phyloP scores from a whole-genome alignment of 1,140 invertebrate species.

The Drosophila pseudoobscura region DNA sequence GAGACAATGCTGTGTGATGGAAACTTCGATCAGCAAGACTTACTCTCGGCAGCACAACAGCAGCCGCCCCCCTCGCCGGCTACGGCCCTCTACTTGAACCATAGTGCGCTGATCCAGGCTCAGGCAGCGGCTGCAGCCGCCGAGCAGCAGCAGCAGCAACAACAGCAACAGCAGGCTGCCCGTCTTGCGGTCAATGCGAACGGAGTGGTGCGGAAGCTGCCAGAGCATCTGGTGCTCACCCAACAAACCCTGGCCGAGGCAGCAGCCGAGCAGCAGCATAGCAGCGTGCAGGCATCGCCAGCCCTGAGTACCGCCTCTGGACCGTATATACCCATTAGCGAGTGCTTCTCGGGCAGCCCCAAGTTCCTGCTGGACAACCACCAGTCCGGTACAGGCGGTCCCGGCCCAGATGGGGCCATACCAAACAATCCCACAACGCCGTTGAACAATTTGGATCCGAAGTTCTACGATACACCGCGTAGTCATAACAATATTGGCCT shows the following conservation, averaged over 20 bases:
- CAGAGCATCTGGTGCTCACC: conserved; percentile 76
- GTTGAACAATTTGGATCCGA: conserved; percentile 83
- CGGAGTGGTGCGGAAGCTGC: conserved; percentile 76
- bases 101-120: conserved; percentile 68
- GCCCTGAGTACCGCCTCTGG: conserved; percentile 86
- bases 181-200: conserved; percentile 66
- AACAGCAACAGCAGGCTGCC: conserved; percentile 31
- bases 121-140: conserved; percentile 46
- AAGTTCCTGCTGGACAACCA: conserved; percentile 49
- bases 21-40: conserved; percentile 64
- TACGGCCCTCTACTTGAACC: conserved; percentile 72
- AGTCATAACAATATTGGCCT: conserved; percentile 83
- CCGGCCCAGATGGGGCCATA: conserved; percentile 22
- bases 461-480: conserved; percentile 85
- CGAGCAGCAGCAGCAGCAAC: conserved; percentile 32
- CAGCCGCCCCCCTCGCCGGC: conserved; percentile 72
- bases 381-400: conserved; percentile 1
- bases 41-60: conserved; percentile 64
- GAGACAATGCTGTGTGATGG: conserved; percentile 71
- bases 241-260: conserved; percentile 62
- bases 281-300: conserved; percentile 85
- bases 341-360: conserved; percentile 93
- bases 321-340: conserved; percentile 93
- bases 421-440: conserved; percentile 70
- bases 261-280: conserved; percentile 63